Conservation (phyloP, 1,140 invertebrate species). For the Elymnias hypermnestra region DNA sequence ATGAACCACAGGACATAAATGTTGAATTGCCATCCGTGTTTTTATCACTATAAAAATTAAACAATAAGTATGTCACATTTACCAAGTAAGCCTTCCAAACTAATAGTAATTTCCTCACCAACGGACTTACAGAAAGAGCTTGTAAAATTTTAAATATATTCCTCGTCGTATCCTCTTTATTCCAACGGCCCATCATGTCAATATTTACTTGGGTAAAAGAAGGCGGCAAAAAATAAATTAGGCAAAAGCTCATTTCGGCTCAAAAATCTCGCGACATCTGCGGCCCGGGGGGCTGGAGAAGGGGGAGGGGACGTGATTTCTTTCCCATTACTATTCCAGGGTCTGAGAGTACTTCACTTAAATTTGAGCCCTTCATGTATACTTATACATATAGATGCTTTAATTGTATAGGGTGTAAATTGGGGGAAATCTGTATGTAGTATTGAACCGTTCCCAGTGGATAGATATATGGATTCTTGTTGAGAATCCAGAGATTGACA, state of each 20-base stretch:
- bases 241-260: slow-evolving; percentile 68
- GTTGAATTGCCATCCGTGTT: no score
- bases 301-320: slow-evolving; percentile 32
- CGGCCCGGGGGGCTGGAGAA: slow-evolving; percentile 36
- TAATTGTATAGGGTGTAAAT: background rate
- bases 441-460: no score
- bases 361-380: slow-evolving; percentile 13
- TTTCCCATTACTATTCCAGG: slow-evolving; percentile 46
- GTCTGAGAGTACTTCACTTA: slow-evolving; percentile 17
- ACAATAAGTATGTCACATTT: no score
- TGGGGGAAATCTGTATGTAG: background rate
- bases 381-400: background rate
- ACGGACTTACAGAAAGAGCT: no score
- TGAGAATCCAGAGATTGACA: no score
- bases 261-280: slow-evolving; percentile 69
- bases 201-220: slow-evolving; percentile 70
- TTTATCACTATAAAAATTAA: no score
- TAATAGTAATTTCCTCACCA: no score
- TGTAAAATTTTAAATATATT: no score
- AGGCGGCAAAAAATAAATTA: slow-evolving; percentile 76
- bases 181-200: slow-evolving; percentile 38
- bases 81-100: no score
- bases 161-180: slow-evolving; percentile 33
- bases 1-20: no score
- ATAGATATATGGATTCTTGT: no score